Conservation (phyloP, 2,113 vertebrate genomes). For the Nothoprocta pentlandii region DNA sequence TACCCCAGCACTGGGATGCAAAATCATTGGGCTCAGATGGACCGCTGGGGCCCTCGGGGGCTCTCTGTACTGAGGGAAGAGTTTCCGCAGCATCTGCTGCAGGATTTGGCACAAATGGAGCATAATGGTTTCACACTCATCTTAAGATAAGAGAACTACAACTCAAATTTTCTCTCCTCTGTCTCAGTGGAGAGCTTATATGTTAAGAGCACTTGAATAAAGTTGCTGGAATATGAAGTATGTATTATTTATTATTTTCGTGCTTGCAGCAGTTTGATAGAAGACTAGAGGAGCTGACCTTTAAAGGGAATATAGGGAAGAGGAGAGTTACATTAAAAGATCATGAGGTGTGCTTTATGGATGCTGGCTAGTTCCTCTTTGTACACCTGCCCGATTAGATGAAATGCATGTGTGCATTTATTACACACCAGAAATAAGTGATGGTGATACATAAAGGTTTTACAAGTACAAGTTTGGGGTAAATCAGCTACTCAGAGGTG, state of each 20-base stretch:
- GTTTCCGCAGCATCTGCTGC: rapidly evolving
- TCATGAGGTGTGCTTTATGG: background rate
- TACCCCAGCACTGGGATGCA: background rate
- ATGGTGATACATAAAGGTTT: background rate
- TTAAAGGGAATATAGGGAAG: background rate
- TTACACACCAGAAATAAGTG: slow-evolving; percentile 5
- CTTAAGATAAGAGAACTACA: slow-evolving; percentile 27
- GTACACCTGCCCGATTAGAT: background rate
- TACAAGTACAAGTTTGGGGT: background rate
- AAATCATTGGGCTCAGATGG: background rate
- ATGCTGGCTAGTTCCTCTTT: background rate
- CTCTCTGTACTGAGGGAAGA: background rate
- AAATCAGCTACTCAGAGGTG: background rate
- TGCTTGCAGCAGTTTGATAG: background rate
- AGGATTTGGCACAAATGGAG: background rate
- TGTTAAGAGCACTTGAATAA: slow-evolving; percentile 28
- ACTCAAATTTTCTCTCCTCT: slow-evolving; percentile 20
- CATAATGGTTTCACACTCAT: background rate
- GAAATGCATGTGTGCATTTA: slow-evolving; percentile 22
- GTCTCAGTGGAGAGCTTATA: background rate
- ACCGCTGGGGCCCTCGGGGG: background rate
- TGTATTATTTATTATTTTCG: slow-evolving; percentile 57
- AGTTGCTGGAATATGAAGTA: background rate
- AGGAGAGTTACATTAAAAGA: slow-evolving; percentile 16
- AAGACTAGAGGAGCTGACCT: background rate